These are phyloP conservation scores for Erebia epiphron DNA, from an alignment of 2,888 invertebrate genomes.

Conservation along the genomic window DNA sequence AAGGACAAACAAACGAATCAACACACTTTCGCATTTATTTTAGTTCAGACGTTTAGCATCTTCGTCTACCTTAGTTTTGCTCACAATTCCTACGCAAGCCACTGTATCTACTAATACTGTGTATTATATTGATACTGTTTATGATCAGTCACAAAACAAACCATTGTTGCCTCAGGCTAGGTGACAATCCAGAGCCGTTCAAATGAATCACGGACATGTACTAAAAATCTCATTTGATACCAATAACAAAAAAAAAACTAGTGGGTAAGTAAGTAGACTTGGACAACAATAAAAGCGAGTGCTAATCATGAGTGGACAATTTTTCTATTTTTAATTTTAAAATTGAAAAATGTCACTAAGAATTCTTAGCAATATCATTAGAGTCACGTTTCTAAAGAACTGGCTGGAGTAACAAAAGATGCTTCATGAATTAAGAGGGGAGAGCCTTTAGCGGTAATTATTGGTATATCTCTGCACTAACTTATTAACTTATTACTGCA, in stretches of 20 bases:
- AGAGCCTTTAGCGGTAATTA: constrained; percentile 15
- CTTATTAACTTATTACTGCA: background rate
- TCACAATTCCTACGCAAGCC: background rate
- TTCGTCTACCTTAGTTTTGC: too few species aligned
- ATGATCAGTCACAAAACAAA: background rate
- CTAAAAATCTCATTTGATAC: constrained; percentile 7
- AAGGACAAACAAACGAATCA: too few species aligned
- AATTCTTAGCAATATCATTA: constrained; percentile 16
- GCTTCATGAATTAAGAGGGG: constrained; percentile 15
- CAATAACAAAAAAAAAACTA: background rate
- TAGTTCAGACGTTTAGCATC: too few species aligned
- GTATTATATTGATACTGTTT: background rate
- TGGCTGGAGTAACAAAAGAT: constrained; percentile 18
- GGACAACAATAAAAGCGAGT: background rate
- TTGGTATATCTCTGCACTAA: constrained; percentile 2
- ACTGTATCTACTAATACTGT: background rate
- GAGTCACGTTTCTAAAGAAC: constrained; percentile 19
- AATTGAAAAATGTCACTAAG: constrained; percentile 3
- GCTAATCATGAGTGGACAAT: constrained; percentile 13
- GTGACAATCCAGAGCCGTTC: background rate
- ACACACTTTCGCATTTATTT: too few species aligned
- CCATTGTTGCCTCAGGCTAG: background rate
- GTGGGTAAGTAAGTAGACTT: background rate
- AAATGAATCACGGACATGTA: constrained; percentile 3
- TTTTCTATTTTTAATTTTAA: background rate